Conservation (phyloP, 2,888 invertebrate genomes). For the Ophion ellenae region DNA sequence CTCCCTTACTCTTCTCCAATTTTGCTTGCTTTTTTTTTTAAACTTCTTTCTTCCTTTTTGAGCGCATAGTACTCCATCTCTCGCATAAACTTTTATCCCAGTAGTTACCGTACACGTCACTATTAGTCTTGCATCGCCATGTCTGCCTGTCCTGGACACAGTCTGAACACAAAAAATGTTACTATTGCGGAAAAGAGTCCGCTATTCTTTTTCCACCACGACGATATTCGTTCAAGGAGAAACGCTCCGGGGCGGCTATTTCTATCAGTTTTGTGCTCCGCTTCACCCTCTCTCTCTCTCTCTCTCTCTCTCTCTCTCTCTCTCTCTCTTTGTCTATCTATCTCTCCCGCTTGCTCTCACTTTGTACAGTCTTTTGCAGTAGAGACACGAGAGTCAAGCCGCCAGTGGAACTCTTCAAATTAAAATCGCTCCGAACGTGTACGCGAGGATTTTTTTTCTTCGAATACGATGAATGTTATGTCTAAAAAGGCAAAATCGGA, state of each 20-base stretch:
- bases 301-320: neutral
- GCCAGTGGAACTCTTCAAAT: neutral
- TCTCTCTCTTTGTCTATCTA: neutral
- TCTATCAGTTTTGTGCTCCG: neutral
- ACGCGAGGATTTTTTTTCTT: neutral
- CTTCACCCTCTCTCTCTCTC: neutral
- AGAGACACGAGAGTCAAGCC: neutral
- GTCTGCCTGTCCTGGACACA: constrained; percentile 20
- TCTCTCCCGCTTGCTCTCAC: neutral
- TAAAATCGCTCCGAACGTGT: neutral
- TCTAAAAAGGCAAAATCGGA: neutral
- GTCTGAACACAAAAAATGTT: neutral
- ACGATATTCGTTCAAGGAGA: constrained; percentile 33
- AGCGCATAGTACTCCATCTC: constrained; percentile 61
- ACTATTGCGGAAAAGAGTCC: constrained; percentile 23
- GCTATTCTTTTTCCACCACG: constrained; percentile 53
- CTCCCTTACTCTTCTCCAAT: neutral
- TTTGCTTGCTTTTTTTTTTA: neutral
- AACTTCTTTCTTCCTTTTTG: constrained; percentile 47
- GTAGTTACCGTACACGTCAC: constrained; percentile 34
- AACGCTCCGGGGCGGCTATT: constrained; percentile 26
- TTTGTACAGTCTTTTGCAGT: neutral
- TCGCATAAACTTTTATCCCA: constrained; percentile 55
- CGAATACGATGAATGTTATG: neutral
- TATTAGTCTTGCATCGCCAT: constrained; percentile 37